phyloP scores from a whole-genome alignment of 1,140 invertebrate species.

The Brachionus calyciflorus region DNA sequence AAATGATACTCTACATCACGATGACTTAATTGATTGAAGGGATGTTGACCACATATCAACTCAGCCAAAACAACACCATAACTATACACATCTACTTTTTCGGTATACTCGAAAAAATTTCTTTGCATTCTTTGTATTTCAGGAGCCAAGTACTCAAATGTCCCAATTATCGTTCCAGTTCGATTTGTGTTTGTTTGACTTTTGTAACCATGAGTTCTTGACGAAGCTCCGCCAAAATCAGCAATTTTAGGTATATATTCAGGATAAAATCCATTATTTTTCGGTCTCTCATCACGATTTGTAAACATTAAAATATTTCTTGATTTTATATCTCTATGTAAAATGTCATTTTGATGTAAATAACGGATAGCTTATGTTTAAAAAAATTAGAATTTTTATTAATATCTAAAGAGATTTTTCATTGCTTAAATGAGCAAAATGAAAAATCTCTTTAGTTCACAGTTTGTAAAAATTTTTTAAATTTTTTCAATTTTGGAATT shows the following conservation, averaged over 20 bases:
- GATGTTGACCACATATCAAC: background rate
- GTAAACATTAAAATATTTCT: background rate
- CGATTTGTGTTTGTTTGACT: background rate
- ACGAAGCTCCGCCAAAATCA: background rate
- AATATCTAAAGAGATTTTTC: too few species aligned
- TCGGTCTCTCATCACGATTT: background rate
- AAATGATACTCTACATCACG: background rate
- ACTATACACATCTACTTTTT: background rate
- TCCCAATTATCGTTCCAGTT: background rate
- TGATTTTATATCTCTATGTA: background rate
- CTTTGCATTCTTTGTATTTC: background rate
- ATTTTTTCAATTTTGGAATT: too few species aligned
- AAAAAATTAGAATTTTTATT: too few species aligned
- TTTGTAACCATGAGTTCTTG: background rate
- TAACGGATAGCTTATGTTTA: too few species aligned
- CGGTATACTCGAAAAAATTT: background rate
- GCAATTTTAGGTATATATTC: background rate
- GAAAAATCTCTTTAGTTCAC: too few species aligned
- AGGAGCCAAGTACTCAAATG: background rate
- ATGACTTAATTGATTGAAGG: background rate
- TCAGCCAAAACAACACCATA: background rate
- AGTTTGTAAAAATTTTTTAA: too few species aligned
- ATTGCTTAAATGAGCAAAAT: too few species aligned
- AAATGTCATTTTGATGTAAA: background rate
- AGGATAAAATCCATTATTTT: background rate